phyloP scores from a whole-genome alignment of 2,797 vertebrate genomes.

The Enteromius radiatus region DNA sequence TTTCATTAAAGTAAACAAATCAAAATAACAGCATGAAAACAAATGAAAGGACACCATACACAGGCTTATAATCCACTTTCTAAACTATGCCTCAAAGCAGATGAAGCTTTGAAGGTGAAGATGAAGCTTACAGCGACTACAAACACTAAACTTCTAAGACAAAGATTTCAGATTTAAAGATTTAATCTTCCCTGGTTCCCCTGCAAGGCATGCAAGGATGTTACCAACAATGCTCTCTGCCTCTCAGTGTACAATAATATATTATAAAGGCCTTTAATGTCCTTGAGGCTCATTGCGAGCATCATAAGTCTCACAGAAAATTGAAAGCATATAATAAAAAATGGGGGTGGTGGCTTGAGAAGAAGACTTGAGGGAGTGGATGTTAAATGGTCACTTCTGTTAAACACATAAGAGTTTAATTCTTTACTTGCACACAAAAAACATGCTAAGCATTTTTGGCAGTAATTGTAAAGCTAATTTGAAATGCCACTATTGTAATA shows the following conservation, averaged over 20 bases:
- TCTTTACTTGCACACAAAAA: constrained; percentile 5
- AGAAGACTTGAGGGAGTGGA: not conserved
- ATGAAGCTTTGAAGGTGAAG: not conserved
- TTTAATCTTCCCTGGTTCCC: not conserved
- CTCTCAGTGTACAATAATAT: constrained; percentile 21
- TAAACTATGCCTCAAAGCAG: not conserved
- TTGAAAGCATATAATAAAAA: constrained; percentile 7
- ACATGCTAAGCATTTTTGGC: not conserved
- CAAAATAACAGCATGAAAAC: not conserved
- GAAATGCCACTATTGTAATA: not conserved
- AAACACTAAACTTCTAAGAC: constrained; percentile 11
- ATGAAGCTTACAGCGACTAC: not conserved
- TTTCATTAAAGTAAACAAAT: not conserved
- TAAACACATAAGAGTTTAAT: not conserved
- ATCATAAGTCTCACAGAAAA: constrained; percentile 11
- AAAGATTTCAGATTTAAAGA: not conserved
- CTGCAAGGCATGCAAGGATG: not conserved
- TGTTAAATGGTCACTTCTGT: not conserved
- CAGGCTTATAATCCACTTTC: not conserved
- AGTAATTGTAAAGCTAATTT: not conserved
- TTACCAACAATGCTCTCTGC: constrained; percentile 8
- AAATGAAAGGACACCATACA: not conserved
- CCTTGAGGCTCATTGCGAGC: not conserved
- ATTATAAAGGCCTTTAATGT: constrained; percentile 24
- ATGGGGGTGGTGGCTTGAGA: not conserved